A percentile compares a stretch with the other conserved stretches of the same genome.
Evolutionary conservation across 2,888 invertebrate genomes (phyloP).

Genomic region (Pollenia griseotomentosa): DNA sequence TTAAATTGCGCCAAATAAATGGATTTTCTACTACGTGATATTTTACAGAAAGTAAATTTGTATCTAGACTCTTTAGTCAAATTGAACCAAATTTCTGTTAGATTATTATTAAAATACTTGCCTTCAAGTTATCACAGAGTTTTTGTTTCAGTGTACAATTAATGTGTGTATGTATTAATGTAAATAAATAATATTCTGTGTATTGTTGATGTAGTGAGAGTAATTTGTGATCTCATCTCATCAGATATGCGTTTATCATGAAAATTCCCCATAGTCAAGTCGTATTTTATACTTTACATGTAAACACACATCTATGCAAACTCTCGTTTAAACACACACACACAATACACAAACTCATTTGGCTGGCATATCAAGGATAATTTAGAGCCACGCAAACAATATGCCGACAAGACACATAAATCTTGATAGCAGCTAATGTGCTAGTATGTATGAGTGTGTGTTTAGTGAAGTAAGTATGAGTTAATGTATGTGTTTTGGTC

Average conservation of each 20-base stretch:
- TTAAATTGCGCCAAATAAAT: too few species aligned
- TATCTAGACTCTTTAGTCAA: too few species aligned
- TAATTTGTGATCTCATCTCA: conserved; percentile 73
- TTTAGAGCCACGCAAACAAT: conserved; percentile 75
- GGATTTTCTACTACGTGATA: too few species aligned
- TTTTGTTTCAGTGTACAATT: background rate
- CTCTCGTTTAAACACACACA: background rate
- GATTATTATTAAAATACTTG: too few species aligned
- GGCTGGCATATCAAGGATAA: conserved; percentile 71
- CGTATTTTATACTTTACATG: conserved; percentile 62
- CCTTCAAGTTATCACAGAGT: too few species aligned
- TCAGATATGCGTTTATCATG: conserved; percentile 74
- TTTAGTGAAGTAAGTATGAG: conserved; percentile 16
- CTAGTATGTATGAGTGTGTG: conserved; percentile 22
- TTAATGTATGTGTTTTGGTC: conserved; percentile 64
- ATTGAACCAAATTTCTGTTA: too few species aligned
- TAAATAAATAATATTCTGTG: conserved; percentile 42
- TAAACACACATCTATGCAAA: background rate
- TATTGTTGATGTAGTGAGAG: conserved; percentile 61
- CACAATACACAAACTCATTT: conserved; percentile 23
- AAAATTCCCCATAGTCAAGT: conserved; percentile 73
- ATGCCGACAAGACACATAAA: conserved; percentile 75
- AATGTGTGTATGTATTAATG: conserved; percentile 8
- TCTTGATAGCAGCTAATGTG: conserved; percentile 74
- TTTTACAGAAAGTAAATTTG: too few species aligned